Conservation (phyloP, 2,797 vertebrate species). For the Bryconaethiops microstoma region DNA sequence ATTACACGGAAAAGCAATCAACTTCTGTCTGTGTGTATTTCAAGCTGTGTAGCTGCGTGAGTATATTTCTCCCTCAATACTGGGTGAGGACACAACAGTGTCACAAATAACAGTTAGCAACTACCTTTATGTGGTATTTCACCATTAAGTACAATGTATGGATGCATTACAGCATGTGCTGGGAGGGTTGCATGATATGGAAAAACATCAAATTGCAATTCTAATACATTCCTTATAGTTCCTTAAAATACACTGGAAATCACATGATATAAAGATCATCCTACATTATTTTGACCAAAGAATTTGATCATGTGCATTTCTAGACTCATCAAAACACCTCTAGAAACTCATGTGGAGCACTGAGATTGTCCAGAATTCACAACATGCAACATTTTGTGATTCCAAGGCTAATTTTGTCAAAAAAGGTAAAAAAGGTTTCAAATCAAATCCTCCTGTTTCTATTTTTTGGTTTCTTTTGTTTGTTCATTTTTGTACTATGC, state of each 20-base stretch:
- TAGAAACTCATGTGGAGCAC: background rate
- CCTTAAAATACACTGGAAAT: no score
- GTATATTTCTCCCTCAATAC: background rate
- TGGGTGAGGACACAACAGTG: background rate
- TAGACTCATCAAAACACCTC: background rate
- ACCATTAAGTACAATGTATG: background rate
- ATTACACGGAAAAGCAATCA: conserved; percentile 52
- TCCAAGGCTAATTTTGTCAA: background rate
- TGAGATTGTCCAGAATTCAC: background rate
- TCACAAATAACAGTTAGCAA: conserved; percentile 4
- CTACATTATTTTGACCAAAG: no score
- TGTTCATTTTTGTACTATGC: no score
- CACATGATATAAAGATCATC: no score
- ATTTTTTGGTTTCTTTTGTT: no score
- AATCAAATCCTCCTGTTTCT: no score
- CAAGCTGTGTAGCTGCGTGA: conserved; percentile 7
- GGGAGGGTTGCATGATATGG: background rate
- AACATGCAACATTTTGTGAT: no score
- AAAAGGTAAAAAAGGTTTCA: background rate
- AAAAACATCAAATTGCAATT: background rate
- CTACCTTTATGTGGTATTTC: background rate
- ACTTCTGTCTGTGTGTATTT: conserved; percentile 18
- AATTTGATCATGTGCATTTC: background rate
- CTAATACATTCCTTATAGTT: background rate
- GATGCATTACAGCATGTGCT: background rate